Evolutionary conservation across 2,797 vertebrate species (phyloP).

Genomic region (Manis pentadactyla): DNA sequence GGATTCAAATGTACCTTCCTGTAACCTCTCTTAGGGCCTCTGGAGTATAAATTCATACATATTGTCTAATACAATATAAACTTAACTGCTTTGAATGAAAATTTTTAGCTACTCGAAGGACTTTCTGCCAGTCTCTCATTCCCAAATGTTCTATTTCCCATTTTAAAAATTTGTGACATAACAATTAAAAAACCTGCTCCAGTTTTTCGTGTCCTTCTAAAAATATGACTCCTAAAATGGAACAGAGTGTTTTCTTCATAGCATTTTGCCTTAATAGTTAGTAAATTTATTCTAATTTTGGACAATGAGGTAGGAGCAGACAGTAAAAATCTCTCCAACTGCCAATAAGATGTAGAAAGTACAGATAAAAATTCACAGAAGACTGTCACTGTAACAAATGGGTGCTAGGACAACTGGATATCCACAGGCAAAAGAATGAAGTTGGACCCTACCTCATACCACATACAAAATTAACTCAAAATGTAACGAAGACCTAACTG

Average conservation of each 20-base stretch:
- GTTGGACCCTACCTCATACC: neutral
- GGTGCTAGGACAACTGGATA: neutral
- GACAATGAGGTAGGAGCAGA: neutral
- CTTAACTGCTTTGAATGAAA: neutral
- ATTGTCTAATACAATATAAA: neutral
- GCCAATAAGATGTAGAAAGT: neutral
- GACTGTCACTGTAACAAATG: neutral
- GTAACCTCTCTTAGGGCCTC: neutral
- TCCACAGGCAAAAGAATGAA: neutral
- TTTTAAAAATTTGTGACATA: neutral
- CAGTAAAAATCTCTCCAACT: constrained; percentile 32
- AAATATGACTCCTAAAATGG: neutral
- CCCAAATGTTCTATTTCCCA: neutral
- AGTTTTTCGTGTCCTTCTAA: neutral
- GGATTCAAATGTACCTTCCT: neutral
- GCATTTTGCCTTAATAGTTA: neutral
- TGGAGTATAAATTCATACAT: too few relatives aligned
- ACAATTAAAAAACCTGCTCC: constrained; percentile 48
- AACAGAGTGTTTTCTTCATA: neutral
- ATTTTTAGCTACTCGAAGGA: neutral
- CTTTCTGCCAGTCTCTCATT: neutral
- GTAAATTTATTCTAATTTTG: constrained; percentile 8
- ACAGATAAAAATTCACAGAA: constrained; percentile 18
- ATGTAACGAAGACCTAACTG: neutral
- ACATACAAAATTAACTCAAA: neutral